Conservation (phyloP, 2,888 invertebrate genomes). For the Tenthredo notha region DNA sequence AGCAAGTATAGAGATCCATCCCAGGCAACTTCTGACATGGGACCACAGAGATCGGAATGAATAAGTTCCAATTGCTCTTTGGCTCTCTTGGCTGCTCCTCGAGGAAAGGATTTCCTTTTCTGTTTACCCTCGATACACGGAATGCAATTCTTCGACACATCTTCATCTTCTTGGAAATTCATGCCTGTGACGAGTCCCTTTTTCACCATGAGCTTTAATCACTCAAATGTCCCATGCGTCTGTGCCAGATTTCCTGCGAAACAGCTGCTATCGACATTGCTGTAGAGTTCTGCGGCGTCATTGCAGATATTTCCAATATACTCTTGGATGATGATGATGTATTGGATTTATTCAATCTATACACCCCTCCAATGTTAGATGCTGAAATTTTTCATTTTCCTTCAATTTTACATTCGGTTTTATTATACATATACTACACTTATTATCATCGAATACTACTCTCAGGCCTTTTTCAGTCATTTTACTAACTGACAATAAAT, state of each 20-base stretch:
- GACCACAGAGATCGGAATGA: slow-evolving; percentile 73
- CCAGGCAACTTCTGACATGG: slow-evolving; percentile 65
- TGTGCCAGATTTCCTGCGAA: slow-evolving; percentile 60
- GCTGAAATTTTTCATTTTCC: neutral
- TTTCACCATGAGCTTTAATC: slow-evolving; percentile 55
- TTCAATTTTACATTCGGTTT: neutral
- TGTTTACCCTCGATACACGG: slow-evolving; percentile 65
- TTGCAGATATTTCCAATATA: neutral
- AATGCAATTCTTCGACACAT: slow-evolving; percentile 55
- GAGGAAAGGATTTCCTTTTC: slow-evolving; percentile 60
- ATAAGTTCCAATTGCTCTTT: slow-evolving; percentile 67
- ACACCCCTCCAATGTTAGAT: neutral
- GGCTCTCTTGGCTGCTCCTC: slow-evolving; percentile 56
- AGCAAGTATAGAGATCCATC: no score
- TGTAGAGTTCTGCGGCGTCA: neutral
- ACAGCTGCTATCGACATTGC: neutral
- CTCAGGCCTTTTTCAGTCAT: neutral
- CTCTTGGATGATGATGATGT: neutral
- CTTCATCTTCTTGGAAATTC: neutral
- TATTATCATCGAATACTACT: neutral
- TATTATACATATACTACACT: neutral
- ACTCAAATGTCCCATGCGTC: slow-evolving; percentile 62
- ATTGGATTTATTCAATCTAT: neutral
- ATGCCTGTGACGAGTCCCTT: slow-evolving; percentile 34
- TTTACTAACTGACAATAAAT: slow-evolving; percentile 1